Conservation (phyloP, 1,140 invertebrate genomes). For the Paramacrobiotus metropolitanus region DNA sequence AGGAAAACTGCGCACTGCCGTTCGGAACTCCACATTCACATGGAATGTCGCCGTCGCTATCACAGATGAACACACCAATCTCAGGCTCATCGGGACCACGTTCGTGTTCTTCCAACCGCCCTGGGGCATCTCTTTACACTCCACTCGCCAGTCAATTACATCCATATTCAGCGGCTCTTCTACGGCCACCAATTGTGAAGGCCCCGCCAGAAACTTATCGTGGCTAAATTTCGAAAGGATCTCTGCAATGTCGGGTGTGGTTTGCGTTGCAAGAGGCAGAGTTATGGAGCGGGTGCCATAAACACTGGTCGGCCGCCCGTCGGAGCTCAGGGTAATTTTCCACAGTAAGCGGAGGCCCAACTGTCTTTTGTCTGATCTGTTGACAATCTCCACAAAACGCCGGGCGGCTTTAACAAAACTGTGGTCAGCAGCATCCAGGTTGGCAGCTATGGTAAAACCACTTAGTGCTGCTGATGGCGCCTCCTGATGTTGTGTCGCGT, state of each 20-base stretch:
- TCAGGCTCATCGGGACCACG: neutral
- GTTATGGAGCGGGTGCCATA: neutral
- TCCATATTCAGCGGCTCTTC: neutral
- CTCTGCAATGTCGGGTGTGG: neutral
- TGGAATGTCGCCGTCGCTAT: neutral
- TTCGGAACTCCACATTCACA: neutral
- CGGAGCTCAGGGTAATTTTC: neutral
- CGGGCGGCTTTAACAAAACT: slow-evolving; percentile 2
- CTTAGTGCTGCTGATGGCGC: neutral
- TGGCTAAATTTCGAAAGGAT: neutral
- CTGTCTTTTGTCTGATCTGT: neutral
- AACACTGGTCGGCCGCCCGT: neutral
- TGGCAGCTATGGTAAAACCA: neutral
- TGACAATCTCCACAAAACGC: neutral
- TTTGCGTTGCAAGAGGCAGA: neutral
- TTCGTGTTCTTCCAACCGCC: neutral
- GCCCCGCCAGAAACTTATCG: neutral
- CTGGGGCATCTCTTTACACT: neutral
- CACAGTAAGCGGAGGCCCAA: neutral
- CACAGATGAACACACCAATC: neutral
- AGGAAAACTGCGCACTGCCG: neutral
- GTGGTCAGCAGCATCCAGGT: neutral
- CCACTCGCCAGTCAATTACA: neutral
- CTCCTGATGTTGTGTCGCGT: neutral
- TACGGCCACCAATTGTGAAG: neutral